phyloP scores from a whole-genome alignment of 2,888 invertebrate genomes.

The Hedya salicella region DNA sequence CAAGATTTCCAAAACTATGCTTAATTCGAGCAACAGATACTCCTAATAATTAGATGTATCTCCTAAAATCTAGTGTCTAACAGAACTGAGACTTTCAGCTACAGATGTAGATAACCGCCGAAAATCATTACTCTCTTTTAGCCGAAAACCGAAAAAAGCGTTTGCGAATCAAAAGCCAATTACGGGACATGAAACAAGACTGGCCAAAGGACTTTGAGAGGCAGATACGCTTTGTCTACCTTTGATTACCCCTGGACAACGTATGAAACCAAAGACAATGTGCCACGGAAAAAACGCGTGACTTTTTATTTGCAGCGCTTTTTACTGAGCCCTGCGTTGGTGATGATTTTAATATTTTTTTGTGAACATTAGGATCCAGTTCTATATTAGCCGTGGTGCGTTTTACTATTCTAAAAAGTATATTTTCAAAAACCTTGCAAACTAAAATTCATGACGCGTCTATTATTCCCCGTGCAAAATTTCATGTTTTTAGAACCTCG shows the following conservation, averaged over 20 bases:
- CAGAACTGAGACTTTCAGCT: conserved; percentile 36
- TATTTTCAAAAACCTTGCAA: no score
- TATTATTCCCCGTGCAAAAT: no score
- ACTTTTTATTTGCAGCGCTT: conserved; percentile 51
- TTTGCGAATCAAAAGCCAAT: conserved; percentile 51
- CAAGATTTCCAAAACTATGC: no score
- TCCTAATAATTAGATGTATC: no score
- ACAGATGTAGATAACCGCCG: conserved; percentile 18
- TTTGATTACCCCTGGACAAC: conserved; percentile 74
- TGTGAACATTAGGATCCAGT: background rate
- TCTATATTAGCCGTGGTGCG: background rate
- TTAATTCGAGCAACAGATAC: no score
- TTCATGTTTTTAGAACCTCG: no score
- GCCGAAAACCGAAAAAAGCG: conserved; percentile 23
- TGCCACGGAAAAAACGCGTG: conserved; percentile 57
- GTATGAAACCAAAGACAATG: conserved; percentile 54
- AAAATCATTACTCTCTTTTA: conserved; percentile 26
- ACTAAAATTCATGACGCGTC: no score
- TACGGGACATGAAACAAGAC: conserved; percentile 73
- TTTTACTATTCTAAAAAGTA: no score
- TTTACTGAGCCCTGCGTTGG: conserved; percentile 46
- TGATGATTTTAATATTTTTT: conserved; percentile 50
- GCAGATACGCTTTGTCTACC: conserved; percentile 76
- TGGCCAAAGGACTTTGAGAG: conserved; percentile 69
- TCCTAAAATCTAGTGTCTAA: no score